phyloP scores from a whole-genome alignment of 2,797 vertebrate genomes.

The Mareca strepera region DNA sequence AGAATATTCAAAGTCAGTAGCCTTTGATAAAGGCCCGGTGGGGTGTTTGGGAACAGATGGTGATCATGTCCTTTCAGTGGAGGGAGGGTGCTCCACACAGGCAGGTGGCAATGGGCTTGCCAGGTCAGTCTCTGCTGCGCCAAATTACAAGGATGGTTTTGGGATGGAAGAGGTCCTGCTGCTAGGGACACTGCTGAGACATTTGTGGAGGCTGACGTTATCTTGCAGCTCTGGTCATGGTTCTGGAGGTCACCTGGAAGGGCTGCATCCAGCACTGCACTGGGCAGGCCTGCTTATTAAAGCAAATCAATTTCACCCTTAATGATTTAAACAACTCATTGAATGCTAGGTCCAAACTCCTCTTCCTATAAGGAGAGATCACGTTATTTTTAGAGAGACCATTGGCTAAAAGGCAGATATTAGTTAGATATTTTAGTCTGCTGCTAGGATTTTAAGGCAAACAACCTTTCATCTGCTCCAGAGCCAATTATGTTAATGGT shows the following conservation, averaged over 20 bases:
- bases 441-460: constrained; percentile 70
- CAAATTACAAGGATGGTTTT: background rate
- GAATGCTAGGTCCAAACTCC: background rate
- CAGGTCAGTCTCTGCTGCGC: background rate
- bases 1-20: background rate
- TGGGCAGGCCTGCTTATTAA: background rate
- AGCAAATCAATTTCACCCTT: constrained; percentile 32
- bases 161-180: background rate
- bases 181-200: background rate
- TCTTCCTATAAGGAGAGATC: background rate
- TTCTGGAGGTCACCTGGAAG: background rate
- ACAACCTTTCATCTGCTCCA: constrained; percentile 60
- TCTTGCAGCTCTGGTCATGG: background rate
- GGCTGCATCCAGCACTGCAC: rapidly evolving
- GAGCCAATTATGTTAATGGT: constrained; percentile 77
- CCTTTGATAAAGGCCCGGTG: background rate
- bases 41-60: background rate
- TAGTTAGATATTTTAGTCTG: constrained; percentile 58
- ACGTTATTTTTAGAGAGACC: background rate
- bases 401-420: constrained; percentile 39
- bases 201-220: background rate
- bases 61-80: background rate
- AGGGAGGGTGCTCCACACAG: background rate
- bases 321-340: background rate
- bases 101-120: background rate